Base-by-base conservation (phyloP, 2,888 invertebrate genomes). In the Nasonia oneida region DNA sequence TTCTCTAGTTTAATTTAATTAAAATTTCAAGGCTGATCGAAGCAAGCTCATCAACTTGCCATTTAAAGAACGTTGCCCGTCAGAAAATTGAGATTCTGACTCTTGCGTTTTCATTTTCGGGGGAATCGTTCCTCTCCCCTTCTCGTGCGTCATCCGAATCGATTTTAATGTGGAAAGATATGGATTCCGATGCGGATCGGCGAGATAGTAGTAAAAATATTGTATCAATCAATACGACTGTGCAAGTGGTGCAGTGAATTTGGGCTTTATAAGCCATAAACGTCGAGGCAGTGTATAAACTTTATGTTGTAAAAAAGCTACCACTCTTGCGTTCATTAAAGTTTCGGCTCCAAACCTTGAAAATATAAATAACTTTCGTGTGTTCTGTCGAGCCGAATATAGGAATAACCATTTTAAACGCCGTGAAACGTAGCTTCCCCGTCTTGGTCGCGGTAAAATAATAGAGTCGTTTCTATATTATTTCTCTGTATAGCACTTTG, bases 1-100 rank as follows among this genome's bases (percentile, higher is more conserved):
- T 85, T 85, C 81, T 81, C 77, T 71, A 47, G 47, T 81, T 85
- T 81, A 81, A 85, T 85, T 82, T 82, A 85, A 85, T 85, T 82
- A 81, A 85, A 85, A 85, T 82, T 81, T 85, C 78, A 78, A 82
- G 73, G 61, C 73, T 78, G 47, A 77, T 81, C 37, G 47, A 76
- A 81, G 50, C 47, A 71, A 67, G 70, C 81, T 81, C 47, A 76
- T 71, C 77, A 81, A 77, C 81, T 71, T 50, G 42, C 71, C 47
- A 73, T 61, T 47, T 61, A 67, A 70, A 75, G 39, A 76, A 53
- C 14, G 42, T 5, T 29, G 6, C 4, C 18, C 53, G 23, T 67
- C 57, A 42, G 6, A n/a, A 53, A 67, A 71, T 71, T 80, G 15
- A 53, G 50, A 71, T 71, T 80, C 23, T 14, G 33, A 3, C 4